These are phyloP conservation scores for Podocnemis expansa DNA, from an alignment of 2,113 vertebrate species.

Conservation along the genomic window DNA sequence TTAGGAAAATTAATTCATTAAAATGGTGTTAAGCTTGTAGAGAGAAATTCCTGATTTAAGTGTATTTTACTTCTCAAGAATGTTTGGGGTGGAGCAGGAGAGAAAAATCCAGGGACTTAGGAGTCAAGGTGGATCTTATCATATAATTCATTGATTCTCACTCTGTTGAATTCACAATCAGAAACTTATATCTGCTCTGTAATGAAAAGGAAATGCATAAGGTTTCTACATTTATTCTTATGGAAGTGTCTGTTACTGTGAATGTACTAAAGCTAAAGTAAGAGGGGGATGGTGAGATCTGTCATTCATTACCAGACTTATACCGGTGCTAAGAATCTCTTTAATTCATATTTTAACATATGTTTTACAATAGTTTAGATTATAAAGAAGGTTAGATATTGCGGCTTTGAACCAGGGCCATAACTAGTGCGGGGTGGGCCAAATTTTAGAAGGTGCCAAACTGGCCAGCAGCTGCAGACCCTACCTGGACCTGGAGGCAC, in stretches of 20 bases:
- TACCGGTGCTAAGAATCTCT: neutral
- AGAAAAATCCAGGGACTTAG: neutral
- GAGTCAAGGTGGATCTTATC: neutral
- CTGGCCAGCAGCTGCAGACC: too few relatives aligned
- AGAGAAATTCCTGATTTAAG: neutral
- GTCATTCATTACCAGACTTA: neutral
- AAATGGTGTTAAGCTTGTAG: neutral
- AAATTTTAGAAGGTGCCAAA: too few relatives aligned
- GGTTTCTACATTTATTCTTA: constrained; percentile 41
- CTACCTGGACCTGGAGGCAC: too few relatives aligned
- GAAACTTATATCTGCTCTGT: neutral
- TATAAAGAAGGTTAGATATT: neutral
- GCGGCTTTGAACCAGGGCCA: neutral
- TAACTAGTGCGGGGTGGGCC: too few relatives aligned
- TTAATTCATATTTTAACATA: neutral
- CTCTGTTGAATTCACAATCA: neutral
- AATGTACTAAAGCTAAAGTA: constrained; percentile 8
- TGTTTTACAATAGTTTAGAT: neutral
- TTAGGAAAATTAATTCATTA: neutral
- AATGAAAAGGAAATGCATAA: constrained; percentile 27
- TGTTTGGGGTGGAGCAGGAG: too few relatives aligned
- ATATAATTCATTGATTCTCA: neutral
- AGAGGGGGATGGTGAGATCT: neutral
- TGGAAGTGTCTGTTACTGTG: constrained; percentile 4
- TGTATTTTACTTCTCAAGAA: too few relatives aligned